phyloP scores from a whole-genome alignment of 2,113 vertebrate species.

The Sturnus vulgaris region DNA sequence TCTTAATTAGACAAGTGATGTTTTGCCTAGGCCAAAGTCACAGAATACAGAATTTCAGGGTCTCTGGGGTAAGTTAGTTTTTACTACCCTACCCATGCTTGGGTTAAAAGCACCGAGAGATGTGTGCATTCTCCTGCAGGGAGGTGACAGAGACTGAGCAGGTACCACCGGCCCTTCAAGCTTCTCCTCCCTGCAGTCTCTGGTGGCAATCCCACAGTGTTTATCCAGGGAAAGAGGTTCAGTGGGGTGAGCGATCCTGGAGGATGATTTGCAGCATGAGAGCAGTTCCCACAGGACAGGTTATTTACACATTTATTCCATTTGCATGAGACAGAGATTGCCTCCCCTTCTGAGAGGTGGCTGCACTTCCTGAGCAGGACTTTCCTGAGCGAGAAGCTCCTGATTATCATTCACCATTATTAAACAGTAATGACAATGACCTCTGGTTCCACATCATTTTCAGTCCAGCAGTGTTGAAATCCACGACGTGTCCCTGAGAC shows the following conservation, averaged over 20 bases:
- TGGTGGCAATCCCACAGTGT: not conserved
- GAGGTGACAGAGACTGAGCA: not conserved
- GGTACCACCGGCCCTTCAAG: not conserved
- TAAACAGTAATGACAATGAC: not conserved
- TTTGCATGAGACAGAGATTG: not conserved
- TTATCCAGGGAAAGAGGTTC: not conserved
- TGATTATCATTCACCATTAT: not conserved
- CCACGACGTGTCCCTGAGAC: fast-evolving
- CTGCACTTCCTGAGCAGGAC: not conserved
- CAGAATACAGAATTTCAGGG: not conserved
- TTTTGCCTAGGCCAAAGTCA: not conserved
- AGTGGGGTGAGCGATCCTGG: fast-evolving
- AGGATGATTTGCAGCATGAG: not conserved
- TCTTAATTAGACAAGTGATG: not conserved
- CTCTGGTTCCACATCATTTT: not conserved
- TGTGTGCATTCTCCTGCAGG: not conserved
- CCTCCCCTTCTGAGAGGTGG: not conserved
- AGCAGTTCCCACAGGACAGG: not conserved
- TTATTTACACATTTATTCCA: not conserved
- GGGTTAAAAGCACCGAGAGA: not conserved
- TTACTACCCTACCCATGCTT: not conserved
- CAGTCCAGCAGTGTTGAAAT: not conserved
- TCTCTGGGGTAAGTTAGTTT: not conserved
- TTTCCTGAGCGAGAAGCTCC: not conserved
- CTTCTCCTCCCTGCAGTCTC: not conserved